A percentile compares a stretch with the other conserved stretches of the same genome.
Evolutionary conservation across 2,797 vertebrate genomes (phyloP).

Genomic region (Ctenopoma kingsleyae): DNA sequence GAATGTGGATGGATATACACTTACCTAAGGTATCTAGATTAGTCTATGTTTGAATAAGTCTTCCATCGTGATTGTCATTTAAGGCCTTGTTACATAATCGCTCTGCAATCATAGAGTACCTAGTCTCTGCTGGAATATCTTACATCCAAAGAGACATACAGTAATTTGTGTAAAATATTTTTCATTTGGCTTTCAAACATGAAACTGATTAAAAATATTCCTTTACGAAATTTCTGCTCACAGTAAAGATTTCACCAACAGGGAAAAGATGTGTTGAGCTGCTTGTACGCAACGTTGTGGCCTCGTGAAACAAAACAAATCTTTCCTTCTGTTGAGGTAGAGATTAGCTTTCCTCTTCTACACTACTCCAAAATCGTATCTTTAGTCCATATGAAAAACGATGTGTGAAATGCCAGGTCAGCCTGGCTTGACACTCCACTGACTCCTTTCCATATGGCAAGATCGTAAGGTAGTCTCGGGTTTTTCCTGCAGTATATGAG

Average conservation of each 20-base stretch:
- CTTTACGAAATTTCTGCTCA: conserved; percentile 14
- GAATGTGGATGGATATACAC: conserved; percentile 7
- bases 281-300: conserved; percentile 42
- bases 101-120: conserved; percentile 56
- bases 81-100: conserved; percentile 37
- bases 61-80: conserved; percentile 16
- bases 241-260: conserved; percentile 35
- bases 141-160: conserved; percentile 17
- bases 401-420: background rate
- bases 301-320: conserved; percentile 41
- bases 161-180: conserved; percentile 10
- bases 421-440: background rate
- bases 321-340: conserved; percentile 62
- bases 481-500: background rate
- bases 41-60: conserved; percentile 2
- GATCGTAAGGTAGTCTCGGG: background rate
- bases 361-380: background rate
- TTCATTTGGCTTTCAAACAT: conserved; percentile 28
- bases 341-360: conserved; percentile 32
- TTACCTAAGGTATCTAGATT: background rate
- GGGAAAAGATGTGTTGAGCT: conserved; percentile 29
- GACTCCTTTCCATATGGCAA: background rate
- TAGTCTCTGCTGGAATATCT: conserved; percentile 18
- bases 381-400: background rate
- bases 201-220: conserved; percentile 33